Conservation (phyloP, 2,113 vertebrate genomes). For the Odocoileus hemionus region DNA sequence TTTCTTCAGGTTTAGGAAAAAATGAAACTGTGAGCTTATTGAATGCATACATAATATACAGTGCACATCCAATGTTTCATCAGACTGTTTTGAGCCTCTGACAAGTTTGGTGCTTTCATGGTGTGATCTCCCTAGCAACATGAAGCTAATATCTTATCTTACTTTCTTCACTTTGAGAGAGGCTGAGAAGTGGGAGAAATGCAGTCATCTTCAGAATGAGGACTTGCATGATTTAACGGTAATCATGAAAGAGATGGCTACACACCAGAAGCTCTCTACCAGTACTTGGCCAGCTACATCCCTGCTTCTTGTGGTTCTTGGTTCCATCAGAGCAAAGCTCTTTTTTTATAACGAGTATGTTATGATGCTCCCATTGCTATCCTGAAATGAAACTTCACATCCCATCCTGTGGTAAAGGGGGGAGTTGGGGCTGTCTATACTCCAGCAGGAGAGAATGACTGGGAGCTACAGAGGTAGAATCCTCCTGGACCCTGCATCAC, state of each 20-base stretch:
- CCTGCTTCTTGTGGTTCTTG: too few species aligned
- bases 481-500: too few species aligned
- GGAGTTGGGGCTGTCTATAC: fast-evolving
- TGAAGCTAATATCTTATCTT: neutral
- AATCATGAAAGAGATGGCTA: too few species aligned
- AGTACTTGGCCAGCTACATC: fast-evolving
- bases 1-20: neutral
- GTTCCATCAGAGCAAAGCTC: too few species aligned
- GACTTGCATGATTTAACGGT: neutral
- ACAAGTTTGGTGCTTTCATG: neutral
- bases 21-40: neutral
- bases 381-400: neutral
- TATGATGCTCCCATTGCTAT: too few species aligned
- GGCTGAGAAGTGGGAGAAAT: neutral
- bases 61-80: neutral
- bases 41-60: neutral
- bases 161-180: neutral
- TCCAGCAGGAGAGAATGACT: neutral
- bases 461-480: fast-evolving
- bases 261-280: fast-evolving
- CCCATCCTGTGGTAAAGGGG: neutral
- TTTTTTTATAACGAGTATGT: neutral
- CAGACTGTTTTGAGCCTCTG: neutral
- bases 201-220: neutral
- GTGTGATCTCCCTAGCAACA: neutral